Evolutionary conservation across 2,888 invertebrate species (phyloP), one percentile per base, ranked within the genome.

Genomic region (Oscheius onirici): DNA sequence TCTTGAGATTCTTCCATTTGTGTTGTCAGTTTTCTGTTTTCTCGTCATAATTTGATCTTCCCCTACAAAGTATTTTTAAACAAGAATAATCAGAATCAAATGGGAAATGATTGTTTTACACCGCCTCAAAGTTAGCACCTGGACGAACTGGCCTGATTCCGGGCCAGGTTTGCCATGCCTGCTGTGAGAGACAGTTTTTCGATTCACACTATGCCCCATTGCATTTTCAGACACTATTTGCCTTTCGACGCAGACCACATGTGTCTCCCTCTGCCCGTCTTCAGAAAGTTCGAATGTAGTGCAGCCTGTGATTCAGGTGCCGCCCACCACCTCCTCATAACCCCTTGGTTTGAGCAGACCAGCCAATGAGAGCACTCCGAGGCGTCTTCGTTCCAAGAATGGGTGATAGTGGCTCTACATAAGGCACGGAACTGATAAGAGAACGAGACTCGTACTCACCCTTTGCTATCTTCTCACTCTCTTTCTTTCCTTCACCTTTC

Each of bases 301-400:
- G n/a, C n/a, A 13, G n/a, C 28, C 20, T 24, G 55, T 11, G 11
- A 28, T 55, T 24, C 26, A 26, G 13, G 28, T 24, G 55, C n/a
- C 55, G 34, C 34, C 34, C 34, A 34, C 24, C 55, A 28, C 55
- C 55, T 24, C 58, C 58, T 22, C 58, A 20, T 13, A 17, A 41
- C 22, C 46, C 20, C 20, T 40, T 28, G 17, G n/a, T 17, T 41
- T 17, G 17, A 34, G 34, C 34, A 34, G 8, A 34, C 15, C 58
- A 58, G 58, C 58, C 58, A 58, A 58, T 58, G 1, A 41, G 41
- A n/a, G 58, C 13, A 15, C 6, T 5, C 41, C 2, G 20, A 58
- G 41, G 41, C 58, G 58, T 13, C 17, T 49, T 28, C 63, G 49
- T 63, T 63, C 63, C 49, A 63, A 63, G 63, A 63, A 63, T 28